Base-by-base conservation (phyloP, 2,888 invertebrate genomes). In the Ecliptopera silaceata region DNA sequence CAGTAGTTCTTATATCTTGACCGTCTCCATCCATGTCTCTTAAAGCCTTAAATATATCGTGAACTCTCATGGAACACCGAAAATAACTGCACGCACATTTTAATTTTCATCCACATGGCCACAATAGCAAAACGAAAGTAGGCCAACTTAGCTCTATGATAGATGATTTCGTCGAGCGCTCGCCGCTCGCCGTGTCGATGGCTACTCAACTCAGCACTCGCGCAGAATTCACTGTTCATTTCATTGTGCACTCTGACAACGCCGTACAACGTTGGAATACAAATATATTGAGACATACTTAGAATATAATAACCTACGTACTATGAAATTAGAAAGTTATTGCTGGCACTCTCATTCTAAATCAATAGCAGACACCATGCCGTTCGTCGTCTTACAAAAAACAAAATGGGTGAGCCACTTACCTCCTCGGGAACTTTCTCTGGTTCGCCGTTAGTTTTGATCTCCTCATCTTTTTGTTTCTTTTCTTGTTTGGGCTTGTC, bases 401-500 rank as follows among this genome's bases (percentile, higher is more conserved):
- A 49, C n/a, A 34, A 51, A 60, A 51, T 51, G 17, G 44, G 51
- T 38, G 44, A 50, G 17, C 49, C 47, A 82, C 92, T 91, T 82
- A 94, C 94, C 93, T 94, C 94, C 79, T 94, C 94, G 29, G 92
- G 92, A 61, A 94, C 92, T 82, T 93, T 92, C 75, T 93, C 92
- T 75, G 94, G 92, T 84, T 95, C 88, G 72, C 93, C 92, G 80
- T 93, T 91, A 71, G 89, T 78, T 84, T 93, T 84, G 82, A 92
- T 84, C 92, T 95, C 84, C 18, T 90, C 89, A 8, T 90, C 89
- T 66, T 93, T 93, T 70, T 90, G 88, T 68, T 93, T 92, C 85
- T 96, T 95, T 73, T 93, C 93, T 69, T 96, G 96, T 86, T 97
- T 97, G 71, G 94, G 95, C 92, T 96, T 97, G 82, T 97, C 97